Conservation (phyloP, 2,113 vertebrate species). For the Antennarius striatus region DNA sequence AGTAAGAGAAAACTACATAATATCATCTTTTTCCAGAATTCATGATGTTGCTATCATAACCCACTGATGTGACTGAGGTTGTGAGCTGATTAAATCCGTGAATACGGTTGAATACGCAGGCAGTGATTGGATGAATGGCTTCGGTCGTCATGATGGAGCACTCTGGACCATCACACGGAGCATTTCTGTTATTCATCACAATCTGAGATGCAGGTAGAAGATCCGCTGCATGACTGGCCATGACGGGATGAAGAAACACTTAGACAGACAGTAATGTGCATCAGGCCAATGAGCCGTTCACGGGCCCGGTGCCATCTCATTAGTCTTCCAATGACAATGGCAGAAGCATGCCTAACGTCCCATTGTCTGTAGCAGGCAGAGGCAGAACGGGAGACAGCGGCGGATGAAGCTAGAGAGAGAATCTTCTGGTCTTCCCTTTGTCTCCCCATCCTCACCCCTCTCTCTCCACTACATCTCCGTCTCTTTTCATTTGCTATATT, state of each 20-base stretch:
- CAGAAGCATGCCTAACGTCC: slow-evolving; percentile 55
- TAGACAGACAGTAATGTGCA: slow-evolving; percentile 69
- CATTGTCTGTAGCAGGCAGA: slow-evolving; percentile 63
- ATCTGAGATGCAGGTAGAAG: slow-evolving; percentile 64
- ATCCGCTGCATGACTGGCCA: slow-evolving; percentile 65
- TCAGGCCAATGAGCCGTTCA: slow-evolving; percentile 74
- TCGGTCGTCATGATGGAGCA: slow-evolving; percentile 23
- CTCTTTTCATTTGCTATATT: slow-evolving; percentile 30
- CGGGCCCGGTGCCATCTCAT: slow-evolving; percentile 72
- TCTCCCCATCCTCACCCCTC: neutral
- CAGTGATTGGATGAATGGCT: neutral
- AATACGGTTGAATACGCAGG: neutral
- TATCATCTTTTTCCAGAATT: too few species aligned
- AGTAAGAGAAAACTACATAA: too few species aligned
- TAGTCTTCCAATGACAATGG: slow-evolving; percentile 71
- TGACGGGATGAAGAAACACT: slow-evolving; percentile 69
- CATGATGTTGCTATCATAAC: neutral
- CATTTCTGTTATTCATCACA: slow-evolving; percentile 60
- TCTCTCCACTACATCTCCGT: slow-evolving; percentile 9
- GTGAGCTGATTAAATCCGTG: neutral
- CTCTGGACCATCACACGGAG: slow-evolving; percentile 16
- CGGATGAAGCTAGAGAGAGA: slow-evolving; percentile 41
- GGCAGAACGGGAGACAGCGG: slow-evolving; percentile 35
- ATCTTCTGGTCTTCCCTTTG: slow-evolving; percentile 16
- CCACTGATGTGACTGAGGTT: slow-evolving; percentile 1